A percentile compares a stretch with the other conserved stretches of the same genome.
These are phyloP conservation scores for Drosophila subquinaria DNA, from an alignment of 2,888 invertebrate genomes.

Conservation along the genomic window DNA sequence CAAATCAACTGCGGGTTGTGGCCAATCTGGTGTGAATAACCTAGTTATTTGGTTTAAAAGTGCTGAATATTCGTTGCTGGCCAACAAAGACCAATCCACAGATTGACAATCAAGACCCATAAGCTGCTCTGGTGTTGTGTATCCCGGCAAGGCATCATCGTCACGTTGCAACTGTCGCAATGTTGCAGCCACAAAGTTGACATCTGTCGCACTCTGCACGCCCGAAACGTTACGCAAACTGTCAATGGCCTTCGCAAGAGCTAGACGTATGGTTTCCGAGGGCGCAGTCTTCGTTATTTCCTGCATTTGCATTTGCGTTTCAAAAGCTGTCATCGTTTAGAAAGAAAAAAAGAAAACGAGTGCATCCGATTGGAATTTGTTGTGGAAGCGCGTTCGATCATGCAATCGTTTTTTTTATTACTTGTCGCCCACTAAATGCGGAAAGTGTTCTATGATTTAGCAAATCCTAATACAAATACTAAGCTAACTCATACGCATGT, in stretches of 20 bases:
- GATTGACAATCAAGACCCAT: constrained; percentile 86
- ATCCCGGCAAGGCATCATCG: constrained; percentile 84
- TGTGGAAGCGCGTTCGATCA: constrained; percentile 54
- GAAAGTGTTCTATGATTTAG: constrained; percentile 23
- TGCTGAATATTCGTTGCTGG: constrained; percentile 86
- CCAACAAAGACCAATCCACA: constrained; percentile 83
- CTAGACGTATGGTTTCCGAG: constrained; percentile 50
- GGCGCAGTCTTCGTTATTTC: constrained; percentile 35
- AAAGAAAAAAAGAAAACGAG: constrained; percentile 81
- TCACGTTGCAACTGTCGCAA: constrained; percentile 77
- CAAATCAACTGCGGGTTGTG: constrained; percentile 76
- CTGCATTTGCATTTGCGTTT: constrained; percentile 53
- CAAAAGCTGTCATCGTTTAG: constrained; percentile 48
- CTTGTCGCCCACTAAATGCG: constrained; percentile 35
- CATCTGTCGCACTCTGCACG: constrained; percentile 84
- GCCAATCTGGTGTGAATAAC: constrained; percentile 88
- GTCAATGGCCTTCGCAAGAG: constrained; percentile 64
- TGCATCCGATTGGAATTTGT: constrained; percentile 85
- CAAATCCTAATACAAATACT: constrained; percentile 32
- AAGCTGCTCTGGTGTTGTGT: constrained; percentile 89
- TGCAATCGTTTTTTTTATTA: constrained; percentile 49
- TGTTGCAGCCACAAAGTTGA: constrained; percentile 75
- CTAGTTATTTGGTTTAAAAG: constrained; percentile 86
- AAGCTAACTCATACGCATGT: not conserved
- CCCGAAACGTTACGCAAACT: constrained; percentile 70